Percentiles rank a stretch among this genome's conserved stretches.
Conservation (phyloP, 53 echinoderm and acorn worm genomes). For the Apostichopus leukothele region DNA sequence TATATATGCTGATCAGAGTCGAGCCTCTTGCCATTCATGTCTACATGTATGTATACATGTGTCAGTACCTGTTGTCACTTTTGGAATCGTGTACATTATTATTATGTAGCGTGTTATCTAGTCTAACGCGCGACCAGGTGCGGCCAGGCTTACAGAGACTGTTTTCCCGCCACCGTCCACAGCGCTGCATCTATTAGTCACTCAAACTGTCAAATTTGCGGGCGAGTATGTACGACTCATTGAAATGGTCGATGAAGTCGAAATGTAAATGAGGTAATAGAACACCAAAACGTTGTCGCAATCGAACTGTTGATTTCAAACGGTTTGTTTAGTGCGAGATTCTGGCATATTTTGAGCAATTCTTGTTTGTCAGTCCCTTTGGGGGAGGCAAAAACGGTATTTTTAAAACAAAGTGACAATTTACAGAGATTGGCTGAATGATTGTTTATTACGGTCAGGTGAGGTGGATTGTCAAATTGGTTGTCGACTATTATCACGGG, state of each 20-base stretch:
- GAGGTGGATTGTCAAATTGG: neutral
- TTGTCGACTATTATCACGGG: no score
- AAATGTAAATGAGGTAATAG: slow-evolving; percentile 27
- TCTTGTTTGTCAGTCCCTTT: neutral
- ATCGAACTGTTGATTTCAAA: slow-evolving; percentile 1
- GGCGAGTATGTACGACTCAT: neutral
- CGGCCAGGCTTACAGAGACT: neutral
- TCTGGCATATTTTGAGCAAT: neutral
- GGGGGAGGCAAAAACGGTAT: neutral
- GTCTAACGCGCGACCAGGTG: neutral
- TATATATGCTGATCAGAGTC: no score
- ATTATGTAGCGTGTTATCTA: neutral
- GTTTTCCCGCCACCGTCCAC: neutral
- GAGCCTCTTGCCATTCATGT: no score
- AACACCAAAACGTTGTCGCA: slow-evolving; percentile 20
- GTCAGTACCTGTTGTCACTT: no score
- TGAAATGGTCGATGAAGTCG: neutral
- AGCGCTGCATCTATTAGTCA: neutral
- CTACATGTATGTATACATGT: no score
- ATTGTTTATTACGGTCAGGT: neutral
- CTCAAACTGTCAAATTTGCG: slow-evolving; percentile 22
- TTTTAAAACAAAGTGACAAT: neutral
- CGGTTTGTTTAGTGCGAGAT: neutral
- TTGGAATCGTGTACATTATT: no score
- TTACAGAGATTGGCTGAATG: neutral